Percentiles rank a stretch among this genome's conserved stretches.
Evolutionary conservation across 2,797 vertebrate species (phyloP).

Genomic region (Catostomus latipinnis): DNA sequence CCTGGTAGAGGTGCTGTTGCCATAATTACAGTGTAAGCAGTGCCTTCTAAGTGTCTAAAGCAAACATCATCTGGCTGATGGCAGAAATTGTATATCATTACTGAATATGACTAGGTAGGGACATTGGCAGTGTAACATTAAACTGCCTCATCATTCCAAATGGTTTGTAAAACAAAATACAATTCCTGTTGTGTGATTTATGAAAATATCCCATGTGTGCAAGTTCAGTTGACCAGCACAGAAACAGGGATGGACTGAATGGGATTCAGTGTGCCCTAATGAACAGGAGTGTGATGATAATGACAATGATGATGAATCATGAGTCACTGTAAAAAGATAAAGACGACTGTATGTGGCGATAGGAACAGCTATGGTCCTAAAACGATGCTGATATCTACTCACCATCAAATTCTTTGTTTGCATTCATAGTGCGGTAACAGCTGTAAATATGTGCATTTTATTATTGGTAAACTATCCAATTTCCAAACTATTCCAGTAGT

Average conservation of each 20-base stretch:
- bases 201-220: constrained; percentile 27
- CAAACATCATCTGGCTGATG: constrained; percentile 73
- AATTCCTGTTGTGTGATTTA: constrained; percentile 74
- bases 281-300: constrained; percentile 36
- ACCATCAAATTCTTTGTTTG: constrained; percentile 38
- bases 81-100: constrained; percentile 81
- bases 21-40: constrained; percentile 72
- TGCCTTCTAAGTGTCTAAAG: constrained; percentile 71
- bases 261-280: background rate
- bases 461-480: background rate
- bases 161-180: constrained; percentile 82
- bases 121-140: constrained; percentile 84
- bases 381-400: constrained; percentile 43
- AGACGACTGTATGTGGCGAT: constrained; percentile 24
- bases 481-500: no score
- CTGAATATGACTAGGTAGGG: constrained; percentile 79
- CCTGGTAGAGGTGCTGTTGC: constrained; percentile 43
- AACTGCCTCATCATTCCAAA: constrained; percentile 75
- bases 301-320: constrained; percentile 21
- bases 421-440: constrained; percentile 33
- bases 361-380: constrained; percentile 41
- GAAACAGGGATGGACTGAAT: background rate
- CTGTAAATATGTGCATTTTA: constrained; percentile 40
- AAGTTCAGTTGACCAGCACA: constrained; percentile 30
- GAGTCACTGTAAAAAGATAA: constrained; percentile 22